Base-by-base conservation (phyloP, 1,140 invertebrate species). In the Neocloeon triangulifer region DNA sequence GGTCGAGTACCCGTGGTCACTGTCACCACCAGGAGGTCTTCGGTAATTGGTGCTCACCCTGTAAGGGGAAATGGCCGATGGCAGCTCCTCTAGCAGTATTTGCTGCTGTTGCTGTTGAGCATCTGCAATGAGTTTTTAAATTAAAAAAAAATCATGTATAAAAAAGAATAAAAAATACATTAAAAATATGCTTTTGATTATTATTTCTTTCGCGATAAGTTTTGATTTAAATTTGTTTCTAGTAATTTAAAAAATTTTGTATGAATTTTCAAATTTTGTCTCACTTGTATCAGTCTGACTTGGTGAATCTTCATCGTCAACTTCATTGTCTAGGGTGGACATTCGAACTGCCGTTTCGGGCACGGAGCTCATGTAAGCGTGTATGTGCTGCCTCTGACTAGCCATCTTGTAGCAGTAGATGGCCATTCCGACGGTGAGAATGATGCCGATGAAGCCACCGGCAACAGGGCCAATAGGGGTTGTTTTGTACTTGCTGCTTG, bases 1-100 rank as follows among this genome's bases (percentile, higher is more conserved):
- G 0, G 85, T 91, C 12, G 81, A 88, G 49, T 92, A 92, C 2
- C 86, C 86, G 49, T 89, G 81, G 55, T 92, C 86, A 19, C 80
- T 86, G 41, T 86, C 82, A 4, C 75, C 77, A 6, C 73, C 69
- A 12, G 73, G 69, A 14, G 77, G 73, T 25, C 81, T 58, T 19
- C 78, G 61, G 44, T 88, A 86, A 23, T 60, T 62, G 1, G 79
- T 78, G 9, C 80, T 71, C 25, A 89, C 71, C 26, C 79, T 68
- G 47, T 91, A 91, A 0, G 85, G 85, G 1, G 81, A 88, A 37
- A 85, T 69, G 3, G 73, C 69, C 1, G 75, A n/a, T n/a, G n/a
- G n/a, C n/a, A 15, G 27, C 27, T 5, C 15, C 10, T 14, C 27
- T 18, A 29, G 13, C n/a, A 29, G 15, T 18, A 14, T 14, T 14